Evolutionary conservation across 1,140 invertebrate genomes (phyloP).

Genomic region (Drosophila varians): DNA sequence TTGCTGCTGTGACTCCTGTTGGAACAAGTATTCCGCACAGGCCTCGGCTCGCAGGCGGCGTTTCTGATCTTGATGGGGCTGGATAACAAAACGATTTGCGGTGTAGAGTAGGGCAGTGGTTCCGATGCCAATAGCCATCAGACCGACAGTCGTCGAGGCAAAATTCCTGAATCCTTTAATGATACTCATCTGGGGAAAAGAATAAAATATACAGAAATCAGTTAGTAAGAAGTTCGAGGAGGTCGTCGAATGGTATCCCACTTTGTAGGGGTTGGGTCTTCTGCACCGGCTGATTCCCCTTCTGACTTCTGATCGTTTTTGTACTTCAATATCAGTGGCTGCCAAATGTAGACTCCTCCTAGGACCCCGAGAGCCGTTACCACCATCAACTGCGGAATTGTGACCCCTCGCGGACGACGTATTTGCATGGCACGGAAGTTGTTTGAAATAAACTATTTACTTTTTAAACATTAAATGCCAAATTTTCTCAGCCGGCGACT

Average conservation of each 20-base stretch:
- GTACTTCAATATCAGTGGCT: constrained; percentile 73
- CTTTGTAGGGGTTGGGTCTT: constrained; percentile 39
- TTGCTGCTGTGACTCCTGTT: constrained; percentile 58
- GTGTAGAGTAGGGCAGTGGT: constrained; percentile 55
- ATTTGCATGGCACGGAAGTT: constrained; percentile 73
- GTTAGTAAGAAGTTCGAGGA: background rate
- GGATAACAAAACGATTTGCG: constrained; percentile 65
- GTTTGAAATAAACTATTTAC: constrained; percentile 2
- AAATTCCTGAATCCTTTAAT: constrained; percentile 76
- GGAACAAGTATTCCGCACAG: constrained; percentile 77
- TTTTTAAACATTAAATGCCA: constrained; percentile 14
- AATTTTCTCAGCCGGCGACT: constrained; percentile 30
- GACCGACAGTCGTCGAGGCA: constrained; percentile 70
- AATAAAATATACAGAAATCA: constrained; percentile 25
- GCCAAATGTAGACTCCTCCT: constrained; percentile 83
- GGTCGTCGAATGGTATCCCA: constrained; percentile 7
- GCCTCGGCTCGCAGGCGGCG: constrained; percentile 66
- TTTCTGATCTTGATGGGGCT: constrained; percentile 57
- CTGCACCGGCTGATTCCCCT: constrained; percentile 9
- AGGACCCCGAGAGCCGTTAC: constrained; percentile 80
- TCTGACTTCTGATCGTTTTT: constrained; percentile 53
- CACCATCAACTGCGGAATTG: constrained; percentile 80
- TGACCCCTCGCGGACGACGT: constrained; percentile 80
- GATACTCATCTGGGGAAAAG: constrained; percentile 78
- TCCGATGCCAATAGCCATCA: constrained; percentile 79